Base-by-base conservation (phyloP, 2,888 invertebrate genomes). In the Sceliomorpha sp. region DNA sequence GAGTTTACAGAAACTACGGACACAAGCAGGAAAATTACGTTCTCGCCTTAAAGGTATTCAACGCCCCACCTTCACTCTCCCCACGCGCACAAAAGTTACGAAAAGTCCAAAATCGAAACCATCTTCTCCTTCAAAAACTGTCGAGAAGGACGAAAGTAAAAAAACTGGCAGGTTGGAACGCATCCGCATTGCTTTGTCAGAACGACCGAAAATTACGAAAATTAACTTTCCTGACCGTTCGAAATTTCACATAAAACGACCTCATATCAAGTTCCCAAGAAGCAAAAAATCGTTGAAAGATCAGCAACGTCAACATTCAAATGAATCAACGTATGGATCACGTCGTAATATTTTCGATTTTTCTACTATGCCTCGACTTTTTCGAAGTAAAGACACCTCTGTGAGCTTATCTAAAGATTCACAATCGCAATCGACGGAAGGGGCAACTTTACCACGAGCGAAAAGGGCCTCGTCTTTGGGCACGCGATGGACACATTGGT, bases 311-410 rank as follows among this genome's bases (percentile, higher is more conserved):
- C 89, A 89, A 70, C 82, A 85, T 55, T 89, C 90, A 50, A 91
- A 91, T 34, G 90, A 91, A 75, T 89, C 90, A 4, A 89, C 89
- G 24, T 88, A 87, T 14, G 90, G 90, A 39, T 90, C 90, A 34
- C 89, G 90, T 39, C 91, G 91, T 76, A 91, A 91, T 75, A 89
- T 91, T 72, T 94, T 95, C 80, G 94, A 94, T 86, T 92, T 94
- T 71, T 92, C 92, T 75, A 95, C 96, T 0, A 95, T 94, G 83
- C 96, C 96, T 0, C 91, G 95, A 75, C 90, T 95, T 2, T 72
- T 72, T 13, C 53, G 72, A 31, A 81, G 87, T 2, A 88, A 88
- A 50, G 80, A 66, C n/a, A 78, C 75, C 62, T 90, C 90, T 76
- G 90, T 90, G 2, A 91, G 91, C 13, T 91, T 91, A 42, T 91